Base-by-base conservation (phyloP, 2,113 vertebrate genomes). In the Tauraco erythrolophus region DNA sequence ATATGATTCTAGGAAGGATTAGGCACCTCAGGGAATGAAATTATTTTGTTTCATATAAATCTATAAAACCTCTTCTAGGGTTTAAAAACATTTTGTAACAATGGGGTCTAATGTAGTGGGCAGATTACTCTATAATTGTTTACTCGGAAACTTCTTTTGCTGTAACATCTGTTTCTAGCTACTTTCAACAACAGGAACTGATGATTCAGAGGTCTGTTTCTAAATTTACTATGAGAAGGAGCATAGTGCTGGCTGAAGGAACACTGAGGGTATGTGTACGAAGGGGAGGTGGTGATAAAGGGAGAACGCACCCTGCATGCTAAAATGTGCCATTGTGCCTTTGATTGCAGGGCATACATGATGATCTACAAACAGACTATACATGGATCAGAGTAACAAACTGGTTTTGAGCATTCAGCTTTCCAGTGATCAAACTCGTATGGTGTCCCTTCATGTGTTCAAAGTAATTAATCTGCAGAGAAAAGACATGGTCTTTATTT, bases 151-250 rank as follows among this genome's bases (percentile, higher is more conserved):
- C 60, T 77, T 86, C 71, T 74, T 84, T 48, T 79, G 54, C 71
- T 85, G 10, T 68, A 82, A 69, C 84, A 71, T 97, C 85, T 94
- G 76, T 85, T 94, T 92, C 82, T 92, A 70, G 85, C 85, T 81
- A 24, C 68, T 95, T 90, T 83, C 51, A 60, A 51, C 92, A 94
- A 93, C 76, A 91, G 92, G 83, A 96, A 93, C 83, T 88, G 69
- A 48, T 97, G 97, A 96, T 94, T 95, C 94, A 95, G 88, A 88
- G 51, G 61, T 82, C 87, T 87, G 77, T 69, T 95, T 85, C 88
- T 94, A 96, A 93, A 93, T 94, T 88, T 96, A 87, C 78, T 84
- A 57, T 11, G 45, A 93, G 74, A 61, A 93, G 61, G 24, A 94
- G 57, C 1, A 0, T 69, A 70, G 66, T 48, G 54, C 5, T 5